Evolutionary conservation across 1,140 invertebrate genomes (phyloP).

Genomic region (Protaetia brevitarsis): DNA sequence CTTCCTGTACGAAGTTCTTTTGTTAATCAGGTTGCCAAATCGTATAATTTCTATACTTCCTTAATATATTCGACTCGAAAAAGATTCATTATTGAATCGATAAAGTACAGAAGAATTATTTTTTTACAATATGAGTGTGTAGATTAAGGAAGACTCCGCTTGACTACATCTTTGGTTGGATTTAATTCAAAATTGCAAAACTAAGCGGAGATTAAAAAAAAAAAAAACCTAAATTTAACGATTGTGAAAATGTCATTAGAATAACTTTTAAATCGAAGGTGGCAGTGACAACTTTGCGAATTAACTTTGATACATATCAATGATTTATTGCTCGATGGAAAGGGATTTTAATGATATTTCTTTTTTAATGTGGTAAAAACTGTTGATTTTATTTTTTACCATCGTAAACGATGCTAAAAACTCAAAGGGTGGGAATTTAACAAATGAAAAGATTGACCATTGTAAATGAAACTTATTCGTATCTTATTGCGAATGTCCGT

Average conservation of each 20-base stretch:
- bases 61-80: conserved; percentile 8
- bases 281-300: neutral
- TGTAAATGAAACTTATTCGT: neutral
- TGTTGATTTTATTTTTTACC: neutral
- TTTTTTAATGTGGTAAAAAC: neutral
- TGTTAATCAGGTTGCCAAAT: neutral
- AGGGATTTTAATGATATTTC: neutral
- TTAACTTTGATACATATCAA: conserved; percentile 15
- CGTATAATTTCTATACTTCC: neutral
- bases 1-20: neutral
- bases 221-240: neutral
- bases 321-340: neutral
- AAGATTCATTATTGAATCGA: conserved; percentile 1
- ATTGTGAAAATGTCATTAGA: neutral
- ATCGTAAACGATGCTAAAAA: no score
- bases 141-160: conserved; percentile 13
- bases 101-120: conserved; percentile 18
- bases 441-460: neutral
- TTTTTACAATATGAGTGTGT: conserved; percentile 18
- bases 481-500: neutral
- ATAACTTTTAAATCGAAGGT: neutral
- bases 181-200: neutral
- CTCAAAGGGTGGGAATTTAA: neutral
- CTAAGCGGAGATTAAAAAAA: neutral
- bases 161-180: neutral